Percentiles rank a stretch among this genome's conserved stretches.
These are phyloP conservation scores for Gymnothorax reevesii DNA, from an alignment of 2,797 vertebrate genomes.

Conservation along the genomic window DNA sequence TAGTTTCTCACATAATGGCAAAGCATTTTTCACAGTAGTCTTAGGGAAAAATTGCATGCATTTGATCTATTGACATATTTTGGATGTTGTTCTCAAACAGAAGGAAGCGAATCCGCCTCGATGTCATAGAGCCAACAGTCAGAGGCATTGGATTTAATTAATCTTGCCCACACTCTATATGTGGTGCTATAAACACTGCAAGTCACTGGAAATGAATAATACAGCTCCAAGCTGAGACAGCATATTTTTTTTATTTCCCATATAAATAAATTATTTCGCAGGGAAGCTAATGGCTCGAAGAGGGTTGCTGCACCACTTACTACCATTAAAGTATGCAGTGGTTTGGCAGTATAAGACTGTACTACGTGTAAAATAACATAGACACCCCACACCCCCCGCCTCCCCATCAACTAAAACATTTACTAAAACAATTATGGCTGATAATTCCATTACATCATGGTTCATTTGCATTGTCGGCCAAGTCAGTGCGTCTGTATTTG, in stretches of 20 bases:
- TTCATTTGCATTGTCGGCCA: neutral
- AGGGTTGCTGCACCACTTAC: neutral
- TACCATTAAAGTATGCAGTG: neutral
- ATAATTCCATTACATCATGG: neutral
- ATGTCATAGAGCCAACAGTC: neutral
- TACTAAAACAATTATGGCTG: neutral
- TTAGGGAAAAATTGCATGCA: neutral
- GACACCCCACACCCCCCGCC: neutral
- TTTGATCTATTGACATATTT: constrained; percentile 15
- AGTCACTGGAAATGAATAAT: constrained; percentile 20
- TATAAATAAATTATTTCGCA: constrained; percentile 22
- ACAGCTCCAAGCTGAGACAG: constrained; percentile 16
- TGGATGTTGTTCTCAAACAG: neutral
- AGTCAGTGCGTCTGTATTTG: neutral
- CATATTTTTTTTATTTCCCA: neutral
- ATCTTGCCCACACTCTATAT: neutral
- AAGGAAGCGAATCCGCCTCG: neutral
- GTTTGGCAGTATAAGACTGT: neutral
- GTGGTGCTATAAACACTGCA: neutral
- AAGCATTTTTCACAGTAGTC: neutral
- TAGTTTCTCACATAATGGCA: neutral
- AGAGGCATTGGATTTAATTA: neutral
- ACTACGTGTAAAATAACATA: neutral
- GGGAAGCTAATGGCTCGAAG: constrained; percentile 6
- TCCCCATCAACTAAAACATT: neutral